Base-by-base conservation (phyloP, 2,113 vertebrate species). In the human (Homo sapiens) region DNA sequence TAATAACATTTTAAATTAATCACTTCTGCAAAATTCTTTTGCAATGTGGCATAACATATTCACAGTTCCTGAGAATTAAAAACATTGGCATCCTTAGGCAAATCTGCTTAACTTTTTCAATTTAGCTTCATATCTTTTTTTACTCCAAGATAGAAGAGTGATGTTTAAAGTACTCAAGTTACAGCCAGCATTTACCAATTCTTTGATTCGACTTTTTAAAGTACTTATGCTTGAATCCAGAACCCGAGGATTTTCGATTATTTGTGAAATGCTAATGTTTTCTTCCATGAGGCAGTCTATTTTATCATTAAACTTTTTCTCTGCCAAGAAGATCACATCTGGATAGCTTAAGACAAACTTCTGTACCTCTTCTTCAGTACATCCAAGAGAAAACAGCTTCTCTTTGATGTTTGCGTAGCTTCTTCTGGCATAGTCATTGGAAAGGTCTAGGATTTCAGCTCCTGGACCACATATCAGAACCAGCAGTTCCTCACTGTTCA, bases 111-210 rank as follows among this genome's bases (percentile, higher is more conserved):
- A 96, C 89, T 96, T 99, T 97, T 98, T 94, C 18, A 99, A 52
- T 97, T 99, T 99, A 86, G 98, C 96, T 61, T 92, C 91, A 93
- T 99, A 99, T 17, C 98, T 98, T 89, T 98, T 99, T 95, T 94
- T 92, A 97, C 99, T 99, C 14, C 92, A 48, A 96, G 98, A 97
- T 25, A 99, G 89, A 94, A 99, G 94, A 68, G 35, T 35, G 43
- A 99, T 99, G 20, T 98, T 99, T n/a, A 97, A 98, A 52, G 96
- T 97, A 91, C 97, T 59, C 55, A 99, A 99, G 94, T 99, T 97
- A 98, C 99, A 99, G 20, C 97, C 97, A 66, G 98, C 20, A 23
- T 86, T 97, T 61, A 97, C 66, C 68, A 99, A 91, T 82, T 98
- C 93, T 57, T 97, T 94, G n/a, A 99, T 97, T 82, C 98, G 98